Base-by-base conservation (phyloP, 2,797 vertebrate species). In the Sylvilagus floridanus region DNA sequence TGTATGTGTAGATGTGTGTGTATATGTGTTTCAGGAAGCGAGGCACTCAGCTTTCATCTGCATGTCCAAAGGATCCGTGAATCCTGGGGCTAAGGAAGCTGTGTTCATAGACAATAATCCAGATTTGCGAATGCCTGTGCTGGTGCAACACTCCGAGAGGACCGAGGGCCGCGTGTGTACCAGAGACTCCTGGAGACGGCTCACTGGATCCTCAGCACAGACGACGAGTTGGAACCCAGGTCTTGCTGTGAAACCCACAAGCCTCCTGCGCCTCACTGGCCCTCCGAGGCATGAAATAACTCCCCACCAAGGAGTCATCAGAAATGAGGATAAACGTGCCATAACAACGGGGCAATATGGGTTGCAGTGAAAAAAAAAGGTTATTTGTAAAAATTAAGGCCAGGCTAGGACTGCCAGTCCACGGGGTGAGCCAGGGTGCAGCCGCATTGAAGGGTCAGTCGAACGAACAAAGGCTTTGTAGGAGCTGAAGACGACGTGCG, bases 91-190 rank as follows among this genome's bases (percentile, higher is more conserved):
- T 83, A 57, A 93, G 83, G 42, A 72, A 62, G 22, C 52, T 63
- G n/a, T 82, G 42, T 84, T 93, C 37, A 60, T 22, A 28, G 76
- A 90, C 89, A 78, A 62, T 77, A n/a, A 90, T 73, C 54, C 66
- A 72, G 24, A 86, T n/a, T 82, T 95, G n/a, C 16, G 28, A 90
- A 78, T 65, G 4, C 0, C 8, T 87, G 22, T 60, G 82, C 10
- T 63, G 11, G 81, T 84, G 42, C 7, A 79, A 81, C 8, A 17
- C 12, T 21, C 42, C 71, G 50, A 71, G 72, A 60, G 42, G 50
- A 76, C 82, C 6, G 7, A 50, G 60, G 14, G 73, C 66, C 65
- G 7, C 28, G 19, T 72, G 19, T 86, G 16, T 84, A 11, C 35
- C 62, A 71, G 16, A 69, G 65, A 60, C 72, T 84, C 72, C 7